Evolutionary conservation across 2,888 invertebrate genomes (phyloP), one percentile per base, ranked within the genome.

Genomic region (Perizoma affinitatum): DNA sequence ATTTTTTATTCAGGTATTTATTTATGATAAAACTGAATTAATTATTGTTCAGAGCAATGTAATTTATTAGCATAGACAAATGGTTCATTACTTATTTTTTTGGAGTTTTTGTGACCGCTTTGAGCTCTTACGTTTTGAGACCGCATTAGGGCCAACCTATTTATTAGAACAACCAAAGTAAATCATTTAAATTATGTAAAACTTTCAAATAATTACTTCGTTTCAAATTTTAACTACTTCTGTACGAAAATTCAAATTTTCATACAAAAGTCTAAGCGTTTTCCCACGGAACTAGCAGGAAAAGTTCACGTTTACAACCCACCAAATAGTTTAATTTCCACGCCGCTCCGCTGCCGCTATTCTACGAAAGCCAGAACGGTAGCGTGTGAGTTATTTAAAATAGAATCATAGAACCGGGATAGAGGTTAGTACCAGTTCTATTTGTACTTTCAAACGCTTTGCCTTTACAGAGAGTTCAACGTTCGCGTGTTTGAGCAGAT

Each of bases 401-500:
- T 79, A 73, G 71, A 79, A 77, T 79, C 77, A 78, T 72, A 71
- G 69, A 77, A 76, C 69, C 69, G 72, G 72, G 64, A 74, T 72
- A 65, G 69, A 71, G 73, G 69, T 75, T 34, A 34, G 34, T 61
- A 83, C 82, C 79, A 80, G 82, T 87, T 85, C 79, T 68, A 78
- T 69, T 76, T 79, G 63, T 60, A 70, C 61, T 60, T 63, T 59
- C 77, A 80, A 80, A 80, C 76, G 76, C 80, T 77, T 83, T 79
- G 75, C 76, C 80, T 77, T 83, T 78, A 76, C 77, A 64, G 70
- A 71, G 75, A 77, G 90, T 89, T 88, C 90, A 88, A 83, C 74
- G 88, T 73, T 83, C 87, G 83, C 72, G 66, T 81, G 78, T 85
- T 85, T 83, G 78, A 78, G 75, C 83, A 84, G 80, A 79, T 80